phyloP scores from a whole-genome alignment of 2,888 invertebrate genomes.

The Cephonodes hylas region DNA sequence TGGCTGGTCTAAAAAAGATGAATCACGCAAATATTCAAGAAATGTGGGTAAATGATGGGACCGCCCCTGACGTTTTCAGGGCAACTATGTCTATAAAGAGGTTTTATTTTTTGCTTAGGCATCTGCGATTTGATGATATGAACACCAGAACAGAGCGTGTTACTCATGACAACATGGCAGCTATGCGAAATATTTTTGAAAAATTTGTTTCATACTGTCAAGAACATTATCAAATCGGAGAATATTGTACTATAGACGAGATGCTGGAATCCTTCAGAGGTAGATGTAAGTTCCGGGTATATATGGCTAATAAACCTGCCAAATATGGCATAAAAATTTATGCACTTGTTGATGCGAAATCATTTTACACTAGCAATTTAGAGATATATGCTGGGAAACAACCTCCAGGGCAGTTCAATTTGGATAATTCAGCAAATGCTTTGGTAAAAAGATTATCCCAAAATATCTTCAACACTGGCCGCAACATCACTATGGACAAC shows the following conservation, averaged over 20 bases:
- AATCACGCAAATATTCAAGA: neutral
- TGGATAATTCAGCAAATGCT: too few species aligned
- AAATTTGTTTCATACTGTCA: neutral
- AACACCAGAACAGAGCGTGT: neutral
- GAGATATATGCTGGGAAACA: too few species aligned
- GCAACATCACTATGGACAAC: too few species aligned
- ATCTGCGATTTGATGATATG: neutral
- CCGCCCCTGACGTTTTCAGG: neutral
- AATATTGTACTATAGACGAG: conserved; percentile 21
- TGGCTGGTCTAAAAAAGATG: neutral
- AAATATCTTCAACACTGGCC: too few species aligned
- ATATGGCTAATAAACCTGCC: conserved; percentile 23
- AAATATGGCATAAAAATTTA: conserved; percentile 14
- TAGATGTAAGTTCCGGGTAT: conserved; percentile 20
- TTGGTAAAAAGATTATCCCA: too few species aligned
- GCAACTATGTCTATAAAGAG: neutral
- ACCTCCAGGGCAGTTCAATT: too few species aligned
- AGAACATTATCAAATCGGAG: conserved; percentile 7
- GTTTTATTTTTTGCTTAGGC: neutral
- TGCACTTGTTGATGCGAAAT: too few species aligned
- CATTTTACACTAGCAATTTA: too few species aligned
- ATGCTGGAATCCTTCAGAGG: conserved; percentile 22
- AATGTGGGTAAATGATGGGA: neutral
- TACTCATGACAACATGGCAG: neutral
- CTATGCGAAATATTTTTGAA: neutral